Percentiles rank a stretch among this genome's conserved stretches.
Conservation (phyloP, 2,113 vertebrate genomes). For the Abramis brama region DNA sequence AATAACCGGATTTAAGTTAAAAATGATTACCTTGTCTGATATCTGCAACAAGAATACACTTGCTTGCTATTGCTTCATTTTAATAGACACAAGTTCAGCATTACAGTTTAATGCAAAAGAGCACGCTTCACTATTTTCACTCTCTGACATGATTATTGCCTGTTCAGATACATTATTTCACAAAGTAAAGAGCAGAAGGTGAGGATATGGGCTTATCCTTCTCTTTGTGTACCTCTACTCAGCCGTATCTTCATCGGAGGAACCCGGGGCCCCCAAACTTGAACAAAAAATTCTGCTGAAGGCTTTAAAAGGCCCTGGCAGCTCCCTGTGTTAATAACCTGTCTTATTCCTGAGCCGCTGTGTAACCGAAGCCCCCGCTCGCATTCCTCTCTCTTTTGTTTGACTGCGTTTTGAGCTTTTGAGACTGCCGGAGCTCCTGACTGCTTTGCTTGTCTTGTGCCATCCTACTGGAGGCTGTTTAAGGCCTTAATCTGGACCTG, state of each 20-base stretch:
- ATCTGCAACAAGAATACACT: background rate
- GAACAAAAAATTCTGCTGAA: conserved; percentile 60
- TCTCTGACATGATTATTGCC: background rate
- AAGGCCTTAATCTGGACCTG: conserved; percentile 78
- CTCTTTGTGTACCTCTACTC: background rate
- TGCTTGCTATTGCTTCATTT: background rate
- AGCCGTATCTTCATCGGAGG: conserved; percentile 37
- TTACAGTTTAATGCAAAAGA: background rate
- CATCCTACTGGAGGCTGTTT: conserved; percentile 74
- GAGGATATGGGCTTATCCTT: background rate
- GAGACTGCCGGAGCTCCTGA: conserved; percentile 59
- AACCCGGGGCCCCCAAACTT: conserved; percentile 51
- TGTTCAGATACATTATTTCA: background rate
- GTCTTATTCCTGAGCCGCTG: conserved; percentile 67
- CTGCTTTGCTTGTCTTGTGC: conserved; percentile 70
- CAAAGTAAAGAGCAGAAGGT: conserved; percentile 6
- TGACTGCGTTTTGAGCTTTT: conserved; percentile 62
- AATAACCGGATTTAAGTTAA: background rate
- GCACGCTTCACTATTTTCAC: background rate
- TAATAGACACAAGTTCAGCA: background rate
- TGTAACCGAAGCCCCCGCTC: conserved; percentile 71
- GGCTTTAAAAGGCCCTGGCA: conserved; percentile 64
- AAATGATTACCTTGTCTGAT: background rate
- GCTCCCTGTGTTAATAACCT: conserved; percentile 68
- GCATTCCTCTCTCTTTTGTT: conserved; percentile 74